Conservation (phyloP, 2,888 invertebrate genomes). For the Liposcelis brunnea region DNA sequence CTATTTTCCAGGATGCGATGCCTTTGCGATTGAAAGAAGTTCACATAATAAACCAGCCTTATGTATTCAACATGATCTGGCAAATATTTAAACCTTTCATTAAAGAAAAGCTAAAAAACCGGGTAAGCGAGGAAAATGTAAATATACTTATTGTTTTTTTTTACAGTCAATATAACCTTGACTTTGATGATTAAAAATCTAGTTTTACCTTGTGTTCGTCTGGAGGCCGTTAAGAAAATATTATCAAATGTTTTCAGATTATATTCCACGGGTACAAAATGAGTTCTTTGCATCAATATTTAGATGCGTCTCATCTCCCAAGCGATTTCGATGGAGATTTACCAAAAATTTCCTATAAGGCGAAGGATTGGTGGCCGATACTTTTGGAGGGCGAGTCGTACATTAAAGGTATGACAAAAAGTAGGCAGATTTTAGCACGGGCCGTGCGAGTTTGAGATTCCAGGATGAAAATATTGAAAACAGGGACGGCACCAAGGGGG, state of each 20-base stretch:
- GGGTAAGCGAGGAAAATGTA: constrained; percentile 29
- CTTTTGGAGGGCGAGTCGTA: constrained; percentile 44
- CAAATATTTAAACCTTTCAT: constrained; percentile 79
- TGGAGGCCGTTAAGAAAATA: too few relatives aligned
- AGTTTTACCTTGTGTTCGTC: too few relatives aligned
- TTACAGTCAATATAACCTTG: too few relatives aligned
- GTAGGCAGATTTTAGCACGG: too few relatives aligned
- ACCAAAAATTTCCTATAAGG: constrained; percentile 57
- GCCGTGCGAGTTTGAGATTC: too few relatives aligned
- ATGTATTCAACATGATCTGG: constrained; percentile 78
- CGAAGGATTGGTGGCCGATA: constrained; percentile 59
- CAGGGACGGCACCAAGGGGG: too few relatives aligned
- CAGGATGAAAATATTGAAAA: too few relatives aligned
- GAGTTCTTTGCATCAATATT: constrained; percentile 53
- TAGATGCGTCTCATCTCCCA: constrained; percentile 50
- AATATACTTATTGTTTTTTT: too few relatives aligned
- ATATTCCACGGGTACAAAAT: constrained; percentile 71
- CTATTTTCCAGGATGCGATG: constrained; percentile 64
- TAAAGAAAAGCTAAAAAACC: constrained; percentile 61
- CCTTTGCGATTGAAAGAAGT: constrained; percentile 73
- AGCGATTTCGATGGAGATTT: constrained; percentile 57
- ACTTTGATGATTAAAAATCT: too few relatives aligned
- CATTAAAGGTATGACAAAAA: constrained; percentile 40
- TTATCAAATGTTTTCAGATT: too few relatives aligned
- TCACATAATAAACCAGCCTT: constrained; percentile 79